These are phyloP conservation scores for Eristalinus sepulchralis DNA, from an alignment of 2,888 invertebrate species.

Conservation along the genomic window DNA sequence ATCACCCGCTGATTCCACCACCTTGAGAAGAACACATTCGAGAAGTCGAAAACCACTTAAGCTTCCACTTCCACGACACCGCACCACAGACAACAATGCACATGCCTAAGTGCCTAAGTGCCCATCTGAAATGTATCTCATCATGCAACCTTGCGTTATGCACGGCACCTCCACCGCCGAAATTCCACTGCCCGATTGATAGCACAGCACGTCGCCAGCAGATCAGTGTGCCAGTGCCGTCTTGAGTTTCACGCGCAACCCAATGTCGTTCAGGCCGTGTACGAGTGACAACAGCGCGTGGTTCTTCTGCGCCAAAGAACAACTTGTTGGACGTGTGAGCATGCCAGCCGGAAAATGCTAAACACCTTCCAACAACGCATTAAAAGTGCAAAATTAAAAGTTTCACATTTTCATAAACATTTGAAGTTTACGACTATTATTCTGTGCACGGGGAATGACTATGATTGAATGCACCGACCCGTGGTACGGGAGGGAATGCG, in stretches of 20 bases:
- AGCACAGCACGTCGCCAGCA: background rate
- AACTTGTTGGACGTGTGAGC: background rate
- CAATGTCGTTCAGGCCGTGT: background rate
- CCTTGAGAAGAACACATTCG: background rate
- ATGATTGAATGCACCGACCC: background rate
- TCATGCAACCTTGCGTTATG: background rate
- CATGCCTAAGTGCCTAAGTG: background rate
- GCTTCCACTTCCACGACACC: background rate
- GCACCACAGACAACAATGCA: background rate
- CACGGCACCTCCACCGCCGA: background rate
- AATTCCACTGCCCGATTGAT: background rate
- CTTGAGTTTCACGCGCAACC: background rate
- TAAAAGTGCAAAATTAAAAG: conserved; percentile 9
- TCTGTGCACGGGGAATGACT: background rate
- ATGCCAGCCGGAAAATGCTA: background rate
- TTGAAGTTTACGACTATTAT: background rate
- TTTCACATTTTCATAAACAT: conserved; percentile 10
- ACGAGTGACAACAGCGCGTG: background rate
- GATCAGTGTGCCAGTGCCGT: background rate
- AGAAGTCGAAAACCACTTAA: background rate
- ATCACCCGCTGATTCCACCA: background rate
- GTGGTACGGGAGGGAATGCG: background rate
- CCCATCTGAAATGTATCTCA: background rate
- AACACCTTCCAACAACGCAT: background rate
- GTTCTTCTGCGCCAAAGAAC: background rate